Conservation (phyloP, 2,888 invertebrate genomes). For the Athrips mouffetella region DNA sequence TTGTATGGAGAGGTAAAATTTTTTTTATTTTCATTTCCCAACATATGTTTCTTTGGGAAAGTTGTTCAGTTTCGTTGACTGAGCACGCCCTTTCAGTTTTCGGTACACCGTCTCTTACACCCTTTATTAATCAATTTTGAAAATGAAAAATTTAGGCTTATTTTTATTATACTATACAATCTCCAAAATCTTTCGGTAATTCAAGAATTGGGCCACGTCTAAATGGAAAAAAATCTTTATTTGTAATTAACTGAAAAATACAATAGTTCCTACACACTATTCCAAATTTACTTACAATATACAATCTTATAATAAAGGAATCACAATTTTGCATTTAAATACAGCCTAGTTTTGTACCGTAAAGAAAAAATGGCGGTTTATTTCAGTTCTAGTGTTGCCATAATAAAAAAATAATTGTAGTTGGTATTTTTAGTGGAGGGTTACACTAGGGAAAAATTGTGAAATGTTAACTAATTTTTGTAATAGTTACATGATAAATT, state of each 20-base stretch:
- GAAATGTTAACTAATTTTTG: background rate
- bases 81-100: too few species aligned
- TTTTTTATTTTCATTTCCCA: too few species aligned
- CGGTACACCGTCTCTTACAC: too few species aligned
- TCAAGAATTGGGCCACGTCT: too few species aligned
- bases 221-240: slow-evolving; percentile 33
- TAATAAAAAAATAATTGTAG: slow-evolving; percentile 29
- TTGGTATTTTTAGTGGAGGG: slow-evolving; percentile 32
- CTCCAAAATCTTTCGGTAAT: too few species aligned
- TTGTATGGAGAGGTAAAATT: too few species aligned
- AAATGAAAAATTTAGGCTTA: too few species aligned
- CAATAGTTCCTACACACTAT: slow-evolving; percentile 25
- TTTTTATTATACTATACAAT: too few species aligned
- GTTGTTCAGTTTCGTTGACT: too few species aligned
- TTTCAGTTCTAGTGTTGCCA: slow-evolving; percentile 24
- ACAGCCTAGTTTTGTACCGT: slow-evolving; percentile 44
- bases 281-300: slow-evolving; percentile 24
- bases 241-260: slow-evolving; percentile 41
- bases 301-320: slow-evolving; percentile 24
- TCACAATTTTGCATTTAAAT: slow-evolving; percentile 25
- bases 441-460: slow-evolving; percentile 10
- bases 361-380: slow-evolving; percentile 25
- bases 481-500: slow-evolving; percentile 10
- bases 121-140: too few species aligned
- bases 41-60: too few species aligned